Percentiles rank a stretch among this genome's conserved stretches.
Conservation (phyloP, 2,888 invertebrate genomes). For the Polietes domitor region DNA sequence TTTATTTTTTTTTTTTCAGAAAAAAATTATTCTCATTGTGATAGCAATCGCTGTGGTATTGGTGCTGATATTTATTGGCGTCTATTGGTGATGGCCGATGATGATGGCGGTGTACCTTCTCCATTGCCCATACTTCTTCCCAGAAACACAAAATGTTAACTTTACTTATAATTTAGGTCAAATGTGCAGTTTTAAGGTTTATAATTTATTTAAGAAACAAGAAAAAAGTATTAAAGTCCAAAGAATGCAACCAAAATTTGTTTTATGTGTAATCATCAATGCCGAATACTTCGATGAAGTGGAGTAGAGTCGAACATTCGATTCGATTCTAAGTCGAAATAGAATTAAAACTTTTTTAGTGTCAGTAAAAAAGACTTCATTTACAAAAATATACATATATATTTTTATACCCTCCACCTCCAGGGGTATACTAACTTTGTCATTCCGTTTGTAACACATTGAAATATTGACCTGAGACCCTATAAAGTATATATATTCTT, state of each 20-base stretch:
- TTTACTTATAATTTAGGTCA: constrained; percentile 30
- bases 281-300: no score
- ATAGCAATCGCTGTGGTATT: constrained; percentile 73
- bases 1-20: constrained; percentile 72
- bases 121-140: neutral
- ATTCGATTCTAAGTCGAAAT: no score
- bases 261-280: neutral
- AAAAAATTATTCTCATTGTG: constrained; percentile 76
- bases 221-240: constrained; percentile 59
- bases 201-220: constrained; percentile 47
- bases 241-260: constrained; percentile 35
- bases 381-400: no score
- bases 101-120: neutral
- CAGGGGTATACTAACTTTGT: no score
- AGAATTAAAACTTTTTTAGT: no score
- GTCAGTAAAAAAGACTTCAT: no score
- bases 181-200: constrained; percentile 43
- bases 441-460: no score
- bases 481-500: no score
- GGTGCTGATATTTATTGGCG: constrained; percentile 75
- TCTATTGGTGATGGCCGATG: constrained; percentile 73
- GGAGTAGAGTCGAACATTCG: no score
- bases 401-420: no score
- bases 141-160: constrained; percentile 1
- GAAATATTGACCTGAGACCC: no score